Base-by-base conservation (phyloP, 2,113 vertebrate species). In the Trogon melanurus region DNA sequence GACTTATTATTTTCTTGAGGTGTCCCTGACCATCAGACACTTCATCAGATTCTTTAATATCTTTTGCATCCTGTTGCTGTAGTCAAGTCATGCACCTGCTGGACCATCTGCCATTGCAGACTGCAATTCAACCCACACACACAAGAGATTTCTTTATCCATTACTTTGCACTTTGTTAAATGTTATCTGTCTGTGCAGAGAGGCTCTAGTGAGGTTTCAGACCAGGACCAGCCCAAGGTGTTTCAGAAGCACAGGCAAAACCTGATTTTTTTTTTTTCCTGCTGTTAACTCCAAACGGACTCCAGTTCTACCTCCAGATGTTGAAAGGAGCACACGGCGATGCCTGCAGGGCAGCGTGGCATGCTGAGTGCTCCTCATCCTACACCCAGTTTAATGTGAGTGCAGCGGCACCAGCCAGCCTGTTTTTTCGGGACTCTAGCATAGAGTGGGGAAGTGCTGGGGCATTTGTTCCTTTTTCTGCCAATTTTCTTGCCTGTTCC, bases 31-130 rank as follows among this genome's bases (percentile, higher is more conserved):
- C 91, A 93, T 87, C 93, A 85, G 80, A 96, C 96, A 97, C 94
- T 93, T 97, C 83, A 97, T 96, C 86, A 96, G 64, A 89, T 81
- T 75, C 86, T 87, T 95, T 95, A 95, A 95, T 97, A 95, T 95
- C 84, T 97, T 96, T 95, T 92, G 89, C 93, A 95, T 97, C 94
- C 91, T 96, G 76, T 95, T 95, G 83, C 91, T 95, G 48, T 54
- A 95, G 95, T 95, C 93, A 95, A 92, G 91, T 85, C 73, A 57
- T 92, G 86, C 96, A 97, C 88, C 90, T 94, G 95, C 92, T 83
- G 72, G 67, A 94, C 88, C 95, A 95, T 93, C 93, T 96, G 95
- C 85, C 5, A 0, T 86, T 94, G 79, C 72, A 96, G 79, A 90
- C 85, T 94, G 69, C 32, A 61, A 11, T 94, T 96, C 88, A 94